Percentiles rank a stretch among this genome's conserved stretches.
Conservation (phyloP, 2,113 vertebrate genomes). For the Scomber colias region DNA sequence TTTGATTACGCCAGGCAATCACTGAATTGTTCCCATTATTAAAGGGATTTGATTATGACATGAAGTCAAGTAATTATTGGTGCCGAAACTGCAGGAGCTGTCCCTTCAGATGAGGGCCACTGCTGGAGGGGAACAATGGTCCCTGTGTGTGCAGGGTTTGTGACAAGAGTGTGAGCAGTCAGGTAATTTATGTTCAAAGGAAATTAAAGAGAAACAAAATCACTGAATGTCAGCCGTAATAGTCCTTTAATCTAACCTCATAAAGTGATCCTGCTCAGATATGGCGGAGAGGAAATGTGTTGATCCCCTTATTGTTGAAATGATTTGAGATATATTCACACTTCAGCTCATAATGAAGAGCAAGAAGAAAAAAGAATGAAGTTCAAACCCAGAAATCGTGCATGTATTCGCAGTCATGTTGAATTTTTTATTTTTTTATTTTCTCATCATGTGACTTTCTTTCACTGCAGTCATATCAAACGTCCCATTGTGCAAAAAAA, state of each 20-base stretch:
- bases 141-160: conserved; percentile 10
- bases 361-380: not conserved
- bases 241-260: conserved; percentile 19
- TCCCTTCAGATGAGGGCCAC: conserved; percentile 67
- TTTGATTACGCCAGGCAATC: conserved; percentile 92
- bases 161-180: conserved; percentile 7
- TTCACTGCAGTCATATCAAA: not conserved
- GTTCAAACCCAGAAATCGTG: not conserved
- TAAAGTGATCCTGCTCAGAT: conserved; percentile 27
- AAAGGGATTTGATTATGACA: conserved; percentile 94
- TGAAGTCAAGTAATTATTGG: conserved; percentile 87
- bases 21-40: conserved; percentile 94
- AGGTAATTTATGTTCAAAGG: conserved; percentile 44
- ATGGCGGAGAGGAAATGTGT: not conserved
- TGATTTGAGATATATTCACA: not conserved
- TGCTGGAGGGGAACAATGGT: conserved; percentile 46
- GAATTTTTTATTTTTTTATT: too few relatives aligned
- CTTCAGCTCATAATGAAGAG: not conserved
- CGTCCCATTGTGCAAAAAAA: not conserved
- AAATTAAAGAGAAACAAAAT: conserved; percentile 42
- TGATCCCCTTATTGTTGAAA: not conserved
- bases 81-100: conserved; percentile 72
- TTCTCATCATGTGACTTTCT: too few relatives aligned
- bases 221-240: conserved; percentile 7
- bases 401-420: too few relatives aligned